Evolutionary conservation across 2,113 vertebrate species (phyloP).

Genomic region (Anas platyrhynchos): DNA sequence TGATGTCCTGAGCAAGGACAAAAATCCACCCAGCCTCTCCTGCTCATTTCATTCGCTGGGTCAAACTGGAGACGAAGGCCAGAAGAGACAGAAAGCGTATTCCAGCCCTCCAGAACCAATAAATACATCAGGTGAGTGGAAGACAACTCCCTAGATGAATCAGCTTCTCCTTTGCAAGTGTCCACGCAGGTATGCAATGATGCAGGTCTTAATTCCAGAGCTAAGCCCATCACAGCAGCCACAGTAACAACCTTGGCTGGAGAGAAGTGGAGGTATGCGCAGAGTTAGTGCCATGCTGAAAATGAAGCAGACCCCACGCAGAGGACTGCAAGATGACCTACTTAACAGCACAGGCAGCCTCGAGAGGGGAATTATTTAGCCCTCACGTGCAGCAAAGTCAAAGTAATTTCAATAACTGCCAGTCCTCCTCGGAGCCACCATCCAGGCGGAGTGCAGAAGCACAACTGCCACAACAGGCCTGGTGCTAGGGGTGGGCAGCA

Average conservation of each 20-base stretch:
- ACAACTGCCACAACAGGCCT: rapidly evolving
- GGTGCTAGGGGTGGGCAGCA: rapidly evolving
- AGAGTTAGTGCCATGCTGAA: neutral
- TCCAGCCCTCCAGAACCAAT: neutral
- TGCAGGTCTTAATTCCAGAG: neutral
- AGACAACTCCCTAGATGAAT: neutral
- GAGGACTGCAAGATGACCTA: neutral
- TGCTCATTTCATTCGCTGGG: neutral
- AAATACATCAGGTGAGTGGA: neutral
- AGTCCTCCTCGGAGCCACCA: rapidly evolving
- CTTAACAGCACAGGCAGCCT: neutral
- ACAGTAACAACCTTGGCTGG: rapidly evolving
- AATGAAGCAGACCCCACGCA: neutral
- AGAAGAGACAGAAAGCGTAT: neutral
- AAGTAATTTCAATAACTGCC: neutral
- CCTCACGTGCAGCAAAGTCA: neutral
- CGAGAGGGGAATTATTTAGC: neutral
- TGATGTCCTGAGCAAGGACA: neutral
- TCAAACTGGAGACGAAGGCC: neutral
- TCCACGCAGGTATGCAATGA: too few species aligned
- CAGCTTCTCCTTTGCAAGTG: neutral
- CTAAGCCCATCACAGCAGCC: rapidly evolving
- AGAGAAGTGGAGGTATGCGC: neutral
- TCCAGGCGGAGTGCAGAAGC: rapidly evolving
- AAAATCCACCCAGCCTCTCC: neutral